Evolutionary conservation across 2,113 vertebrate species (phyloP), one percentile per base, ranked within the genome.

Genomic region (Lamprologus speciosus): DNA sequence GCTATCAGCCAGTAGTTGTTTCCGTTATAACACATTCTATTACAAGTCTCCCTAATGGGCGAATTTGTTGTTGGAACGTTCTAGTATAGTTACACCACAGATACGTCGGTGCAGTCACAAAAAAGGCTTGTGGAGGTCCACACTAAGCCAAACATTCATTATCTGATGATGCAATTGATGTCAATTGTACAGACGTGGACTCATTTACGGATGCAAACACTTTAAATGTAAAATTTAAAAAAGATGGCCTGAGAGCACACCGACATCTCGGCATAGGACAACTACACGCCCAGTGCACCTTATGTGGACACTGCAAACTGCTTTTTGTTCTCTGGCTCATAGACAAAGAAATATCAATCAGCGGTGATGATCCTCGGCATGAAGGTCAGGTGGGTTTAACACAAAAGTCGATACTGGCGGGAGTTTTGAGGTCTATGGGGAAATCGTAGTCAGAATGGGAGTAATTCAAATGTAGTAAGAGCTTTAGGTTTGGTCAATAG

Each of bases 251-350:
- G 35, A 68, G 35, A 37, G 33, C 60, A 37, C 60, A 37, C 17
- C 0, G 3, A 37, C 33, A 65, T 65, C 33, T 65, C 3, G 0
- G 33, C 60, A 37, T n/a, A 65, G 37, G 60, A 65, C 17, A 65
- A 0, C 60, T n/a, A 37, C 60, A 65, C 10, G 17, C 60, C 2
- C 10, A 65, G 60, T 42, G 65, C 65, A 42, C 65, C 37, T 70
- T 42, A 70, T 9, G 12, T 42, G 37, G 21, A 23, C 13, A 70
- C 65, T 70, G 65, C 35, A 70, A 70, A 23, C 37, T 70, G 37
- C 65, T 70, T 23, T 68, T 70, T 70, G 37, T 70, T 42, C 37
- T 70, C n/a, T 16, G 37, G n/a, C 37, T 70, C 37, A 42, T 23
- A 23, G n/a, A 42, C 37, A 9, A 70, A 26, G 37, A 70, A 14